Evolutionary conservation across 2,797 vertebrate species (phyloP).

Genomic region (Sebastes matsubarae): DNA sequence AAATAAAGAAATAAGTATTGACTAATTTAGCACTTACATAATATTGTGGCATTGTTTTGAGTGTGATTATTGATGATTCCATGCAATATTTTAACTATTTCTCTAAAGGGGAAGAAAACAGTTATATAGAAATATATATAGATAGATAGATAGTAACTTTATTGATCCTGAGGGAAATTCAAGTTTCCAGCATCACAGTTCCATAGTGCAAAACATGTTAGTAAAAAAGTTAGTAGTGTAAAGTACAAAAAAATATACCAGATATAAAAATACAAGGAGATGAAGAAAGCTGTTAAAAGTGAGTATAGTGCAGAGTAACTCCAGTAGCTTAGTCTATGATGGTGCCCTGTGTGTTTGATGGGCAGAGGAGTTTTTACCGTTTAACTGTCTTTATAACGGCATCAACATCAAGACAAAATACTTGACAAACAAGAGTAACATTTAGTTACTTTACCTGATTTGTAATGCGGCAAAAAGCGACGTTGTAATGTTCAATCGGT

Average conservation of each 20-base stretch:
- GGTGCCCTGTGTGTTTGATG: neutral
- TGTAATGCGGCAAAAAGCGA: neutral
- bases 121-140: no score
- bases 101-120: neutral
- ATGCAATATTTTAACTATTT: neutral
- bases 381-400: no score
- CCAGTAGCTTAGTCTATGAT: no score
- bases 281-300: no score
- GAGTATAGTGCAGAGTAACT: no score
- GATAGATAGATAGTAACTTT: no score
- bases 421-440: neutral
- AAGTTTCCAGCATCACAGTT: no score
- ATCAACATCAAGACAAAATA: neutral
- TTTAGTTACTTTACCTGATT: constrained; percentile 27
- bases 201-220: no score
- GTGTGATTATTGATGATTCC: neutral
- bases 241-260: no score
- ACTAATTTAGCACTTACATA: neutral
- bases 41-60: neutral
- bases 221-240: no score
- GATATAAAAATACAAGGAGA: no score
- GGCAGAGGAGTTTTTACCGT: neutral
- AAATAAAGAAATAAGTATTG: neutral
- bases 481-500: neutral
- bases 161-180: no score